Percentiles rank a stretch among this genome's conserved stretches.
Conservation (phyloP, 1,140 invertebrate genomes). For the Drosophila simulans region DNA sequence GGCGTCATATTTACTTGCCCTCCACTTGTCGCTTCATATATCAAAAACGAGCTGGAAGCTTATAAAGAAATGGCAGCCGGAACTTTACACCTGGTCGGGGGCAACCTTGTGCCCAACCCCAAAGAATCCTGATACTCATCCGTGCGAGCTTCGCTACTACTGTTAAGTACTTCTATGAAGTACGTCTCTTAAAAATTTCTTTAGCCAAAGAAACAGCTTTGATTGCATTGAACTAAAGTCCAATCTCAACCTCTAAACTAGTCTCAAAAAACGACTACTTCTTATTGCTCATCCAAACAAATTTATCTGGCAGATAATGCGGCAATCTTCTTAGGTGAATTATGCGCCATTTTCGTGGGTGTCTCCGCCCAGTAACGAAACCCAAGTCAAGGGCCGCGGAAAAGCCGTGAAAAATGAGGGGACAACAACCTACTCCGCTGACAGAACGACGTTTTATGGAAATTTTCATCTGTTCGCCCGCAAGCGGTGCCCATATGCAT, state of each 20-base stretch:
- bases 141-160: neutral
- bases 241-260: neutral
- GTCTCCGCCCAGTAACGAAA: constrained; percentile 1
- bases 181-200: neutral
- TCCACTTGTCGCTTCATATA: constrained; percentile 61
- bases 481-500: constrained; percentile 66
- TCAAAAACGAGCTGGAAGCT: constrained; percentile 50
- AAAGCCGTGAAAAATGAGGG: constrained; percentile 56
- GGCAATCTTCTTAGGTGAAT: neutral
- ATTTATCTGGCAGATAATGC: neutral
- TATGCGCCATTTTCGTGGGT: constrained; percentile 4
- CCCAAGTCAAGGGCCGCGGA: constrained; percentile 5
- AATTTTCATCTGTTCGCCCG: constrained; percentile 45
- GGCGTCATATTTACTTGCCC: constrained; percentile 51
- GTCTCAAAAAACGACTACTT: neutral
- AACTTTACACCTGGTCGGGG: constrained; percentile 7
- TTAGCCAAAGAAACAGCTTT: too few relatives aligned
- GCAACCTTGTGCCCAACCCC: neutral
- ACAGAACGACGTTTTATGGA: constrained; percentile 76
- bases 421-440: constrained; percentile 42
- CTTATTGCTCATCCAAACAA: neutral
- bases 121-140: neutral
- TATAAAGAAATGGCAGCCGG: constrained; percentile 22
- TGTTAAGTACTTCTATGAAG: too few relatives aligned
- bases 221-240: neutral